phyloP scores from a whole-genome alignment of 2,888 invertebrate genomes.

The Caenorhabditis japonica region DNA sequence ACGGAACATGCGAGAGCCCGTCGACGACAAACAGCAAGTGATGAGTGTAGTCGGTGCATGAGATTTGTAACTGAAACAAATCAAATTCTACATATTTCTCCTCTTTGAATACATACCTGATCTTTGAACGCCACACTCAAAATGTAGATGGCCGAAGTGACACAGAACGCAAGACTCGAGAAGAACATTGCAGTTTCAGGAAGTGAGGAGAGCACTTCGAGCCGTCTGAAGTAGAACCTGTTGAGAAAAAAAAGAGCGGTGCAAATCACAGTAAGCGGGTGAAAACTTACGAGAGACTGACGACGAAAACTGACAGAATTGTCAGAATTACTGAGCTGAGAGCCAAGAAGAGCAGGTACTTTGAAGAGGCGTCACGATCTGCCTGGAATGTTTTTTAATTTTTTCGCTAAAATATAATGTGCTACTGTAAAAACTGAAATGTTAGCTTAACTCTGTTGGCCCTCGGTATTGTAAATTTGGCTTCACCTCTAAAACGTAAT shows the following conservation, averaged over 20 bases:
- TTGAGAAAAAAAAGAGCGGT: neutral
- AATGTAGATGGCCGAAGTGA: conserved; percentile 82
- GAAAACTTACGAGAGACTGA: conserved; percentile 41
- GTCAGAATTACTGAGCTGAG: conserved; percentile 42
- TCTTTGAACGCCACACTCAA: conserved; percentile 79
- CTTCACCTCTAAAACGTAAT: too few species aligned
- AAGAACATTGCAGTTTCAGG: conserved; percentile 62
- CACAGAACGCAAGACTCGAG: conserved; percentile 77
- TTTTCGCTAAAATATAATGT: too few species aligned
- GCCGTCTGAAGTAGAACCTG: conserved; percentile 44
- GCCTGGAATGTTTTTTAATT: conserved; percentile 26
- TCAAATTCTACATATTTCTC: conserved; percentile 3
- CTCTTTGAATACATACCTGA: conserved; percentile 53
- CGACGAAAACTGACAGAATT: conserved; percentile 40
- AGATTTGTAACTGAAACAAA: conserved; percentile 56
- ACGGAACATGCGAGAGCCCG: conserved; percentile 58
- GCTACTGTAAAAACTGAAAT: too few species aligned
- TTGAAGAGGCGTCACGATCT: conserved; percentile 36
- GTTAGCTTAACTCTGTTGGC: too few species aligned
- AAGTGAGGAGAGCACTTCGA: conserved; percentile 42
- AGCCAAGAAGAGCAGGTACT: conserved; percentile 34
- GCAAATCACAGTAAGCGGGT: conserved; percentile 8
- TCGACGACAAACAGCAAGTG: conserved; percentile 61
- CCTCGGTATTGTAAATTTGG: too few species aligned
- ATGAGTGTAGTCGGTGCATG: conserved; percentile 61